Conservation (phyloP, 2,797 vertebrate species). For the Champsocephalus esox region DNA sequence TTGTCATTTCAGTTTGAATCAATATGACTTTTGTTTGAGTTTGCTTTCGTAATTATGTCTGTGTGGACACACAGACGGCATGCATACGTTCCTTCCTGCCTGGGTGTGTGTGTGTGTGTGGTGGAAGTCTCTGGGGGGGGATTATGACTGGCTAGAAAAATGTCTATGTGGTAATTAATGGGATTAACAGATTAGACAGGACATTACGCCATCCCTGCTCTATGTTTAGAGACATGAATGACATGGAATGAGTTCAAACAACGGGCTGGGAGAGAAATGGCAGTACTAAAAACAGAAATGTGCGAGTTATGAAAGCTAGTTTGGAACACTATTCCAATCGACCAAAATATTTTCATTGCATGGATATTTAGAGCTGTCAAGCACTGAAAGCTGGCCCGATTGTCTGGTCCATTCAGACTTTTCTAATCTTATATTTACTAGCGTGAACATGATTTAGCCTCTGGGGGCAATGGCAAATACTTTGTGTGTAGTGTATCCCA, state of each 20-base stretch:
- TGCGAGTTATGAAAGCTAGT: background rate
- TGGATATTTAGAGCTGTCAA: background rate
- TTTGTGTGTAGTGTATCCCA: too few species aligned
- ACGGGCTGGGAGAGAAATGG: background rate
- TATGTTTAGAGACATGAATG: background rate
- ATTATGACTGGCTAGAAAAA: constrained; percentile 65
- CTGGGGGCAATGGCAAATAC: too few species aligned
- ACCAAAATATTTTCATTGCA: background rate
- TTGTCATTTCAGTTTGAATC: background rate
- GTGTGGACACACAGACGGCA: constrained; percentile 1
- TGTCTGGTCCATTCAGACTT: background rate
- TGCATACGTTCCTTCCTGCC: constrained; percentile 24
- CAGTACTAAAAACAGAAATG: background rate
- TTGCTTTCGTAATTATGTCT: background rate
- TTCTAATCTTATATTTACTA: background rate
- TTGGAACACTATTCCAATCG: background rate
- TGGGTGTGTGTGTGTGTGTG: constrained; percentile 21
- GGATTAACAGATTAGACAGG: constrained; percentile 73
- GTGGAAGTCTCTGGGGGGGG: constrained; percentile 37
- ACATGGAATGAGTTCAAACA: background rate
- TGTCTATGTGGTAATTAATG: constrained; percentile 72
- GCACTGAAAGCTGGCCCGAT: background rate
- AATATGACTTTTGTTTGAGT: background rate
- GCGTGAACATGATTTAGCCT: too few species aligned
- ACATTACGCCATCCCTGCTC: constrained; percentile 49